A percentile compares a stretch with the other conserved stretches of the same genome.
phyloP scores from a whole-genome alignment of 2,888 invertebrate genomes.

The Lacanobia wlatinum region DNA sequence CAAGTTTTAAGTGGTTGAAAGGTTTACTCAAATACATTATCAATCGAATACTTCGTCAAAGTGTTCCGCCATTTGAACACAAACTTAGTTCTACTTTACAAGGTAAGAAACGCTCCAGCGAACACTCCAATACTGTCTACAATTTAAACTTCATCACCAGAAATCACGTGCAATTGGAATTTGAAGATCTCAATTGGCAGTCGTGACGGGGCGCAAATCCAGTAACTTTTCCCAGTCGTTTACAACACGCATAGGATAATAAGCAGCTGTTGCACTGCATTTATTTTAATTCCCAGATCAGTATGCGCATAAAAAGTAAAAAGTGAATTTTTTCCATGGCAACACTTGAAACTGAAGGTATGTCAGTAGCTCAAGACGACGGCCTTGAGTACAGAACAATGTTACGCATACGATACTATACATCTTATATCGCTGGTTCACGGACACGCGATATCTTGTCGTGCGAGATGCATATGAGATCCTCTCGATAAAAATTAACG shows the following conservation, averaged over 20 bases:
- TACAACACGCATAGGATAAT: conserved; percentile 53
- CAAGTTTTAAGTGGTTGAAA: conserved; percentile 10
- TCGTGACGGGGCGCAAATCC: conserved; percentile 40
- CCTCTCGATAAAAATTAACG: conserved; percentile 59
- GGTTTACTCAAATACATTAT: conserved; percentile 11
- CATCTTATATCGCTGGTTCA: conserved; percentile 66
- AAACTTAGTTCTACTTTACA: conserved; percentile 41
- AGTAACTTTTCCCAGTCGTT: conserved; percentile 38
- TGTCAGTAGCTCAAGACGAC: conserved; percentile 67
- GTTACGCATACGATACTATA: conserved; percentile 61
- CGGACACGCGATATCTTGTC: conserved; percentile 66
- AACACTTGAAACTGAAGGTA: conserved; percentile 59
- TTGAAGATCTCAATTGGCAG: conserved; percentile 43
- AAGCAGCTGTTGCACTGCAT: conserved; percentile 43
- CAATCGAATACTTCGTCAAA: conserved; percentile 31
- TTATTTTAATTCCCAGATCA: conserved; percentile 58
- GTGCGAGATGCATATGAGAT: conserved; percentile 54
- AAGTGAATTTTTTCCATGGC: conserved; percentile 53
- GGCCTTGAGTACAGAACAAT: conserved; percentile 72
- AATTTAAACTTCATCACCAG: conserved; percentile 20
- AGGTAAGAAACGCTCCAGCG: conserved; percentile 48
- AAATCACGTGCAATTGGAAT: conserved; percentile 40
- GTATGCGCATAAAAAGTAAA: conserved; percentile 43
- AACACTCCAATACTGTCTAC: conserved; percentile 21
- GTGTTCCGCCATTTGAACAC: conserved; percentile 50